Conservation (phyloP, 2,797 vertebrate species). For the Oreonectes daqikongensis region DNA sequence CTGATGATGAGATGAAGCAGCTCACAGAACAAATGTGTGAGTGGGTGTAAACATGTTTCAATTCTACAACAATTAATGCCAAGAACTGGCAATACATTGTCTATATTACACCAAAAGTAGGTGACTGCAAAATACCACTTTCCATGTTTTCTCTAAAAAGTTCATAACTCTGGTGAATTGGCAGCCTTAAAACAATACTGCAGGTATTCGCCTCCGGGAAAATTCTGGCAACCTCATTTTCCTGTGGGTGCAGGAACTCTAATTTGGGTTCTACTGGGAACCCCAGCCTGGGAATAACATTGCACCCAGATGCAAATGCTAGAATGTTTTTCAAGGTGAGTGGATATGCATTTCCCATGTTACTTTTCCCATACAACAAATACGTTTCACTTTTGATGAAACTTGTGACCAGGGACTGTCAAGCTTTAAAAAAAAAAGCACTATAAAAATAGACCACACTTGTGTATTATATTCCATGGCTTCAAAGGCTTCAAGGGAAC, state of each 20-base stretch:
- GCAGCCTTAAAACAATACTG: background rate
- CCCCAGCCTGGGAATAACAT: background rate
- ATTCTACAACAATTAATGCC: too few relatives aligned
- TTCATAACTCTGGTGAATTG: background rate
- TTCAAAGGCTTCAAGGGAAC: too few relatives aligned
- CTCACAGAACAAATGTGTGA: too few relatives aligned
- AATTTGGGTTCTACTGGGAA: background rate
- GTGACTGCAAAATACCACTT: background rate
- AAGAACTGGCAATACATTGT: background rate
- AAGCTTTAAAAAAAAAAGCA: too few relatives aligned
- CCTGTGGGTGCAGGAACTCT: background rate
- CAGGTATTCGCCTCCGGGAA: background rate
- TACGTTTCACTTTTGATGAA: too few relatives aligned
- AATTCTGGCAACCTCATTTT: background rate
- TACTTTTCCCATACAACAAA: too few relatives aligned
- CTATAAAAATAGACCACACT: too few relatives aligned
- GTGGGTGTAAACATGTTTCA: too few relatives aligned
- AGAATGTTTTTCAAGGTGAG: background rate
- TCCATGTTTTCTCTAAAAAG: background rate
- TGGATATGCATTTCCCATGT: background rate
- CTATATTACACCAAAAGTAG: background rate
- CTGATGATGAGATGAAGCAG: too few relatives aligned
- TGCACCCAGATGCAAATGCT: background rate
- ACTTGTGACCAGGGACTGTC: too few relatives aligned
- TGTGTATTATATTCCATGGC: too few relatives aligned